Conservation (phyloP, 2,888 invertebrate genomes). For the Spisula solida region DNA sequence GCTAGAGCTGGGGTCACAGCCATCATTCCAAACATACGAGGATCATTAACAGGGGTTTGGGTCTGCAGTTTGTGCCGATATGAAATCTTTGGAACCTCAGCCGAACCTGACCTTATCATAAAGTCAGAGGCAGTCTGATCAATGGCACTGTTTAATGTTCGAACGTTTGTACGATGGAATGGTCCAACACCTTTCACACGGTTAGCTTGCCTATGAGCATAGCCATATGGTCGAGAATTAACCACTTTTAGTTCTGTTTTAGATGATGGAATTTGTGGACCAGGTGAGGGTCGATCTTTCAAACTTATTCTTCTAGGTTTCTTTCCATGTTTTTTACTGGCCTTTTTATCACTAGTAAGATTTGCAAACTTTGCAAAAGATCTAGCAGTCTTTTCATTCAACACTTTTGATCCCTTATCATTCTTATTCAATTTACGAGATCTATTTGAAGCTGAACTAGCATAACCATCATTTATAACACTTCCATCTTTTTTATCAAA, state of each 20-base stretch:
- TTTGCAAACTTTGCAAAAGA: slow-evolving; percentile 67
- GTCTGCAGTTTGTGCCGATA: slow-evolving; percentile 70
- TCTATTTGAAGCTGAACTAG: not conserved
- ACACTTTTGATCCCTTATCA: slow-evolving; percentile 56
- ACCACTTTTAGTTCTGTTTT: slow-evolving; percentile 59
- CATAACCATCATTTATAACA: slow-evolving; percentile 26
- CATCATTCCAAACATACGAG: not conserved
- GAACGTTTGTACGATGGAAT: slow-evolving; percentile 55
- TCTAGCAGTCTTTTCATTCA: slow-evolving; percentile 57
- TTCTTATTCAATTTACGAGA: slow-evolving; percentile 33
- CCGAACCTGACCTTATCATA: slow-evolving; percentile 68
- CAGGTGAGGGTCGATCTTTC: slow-evolving; percentile 54
- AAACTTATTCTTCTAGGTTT: slow-evolving; percentile 28
- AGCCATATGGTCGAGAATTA: slow-evolving; percentile 74
- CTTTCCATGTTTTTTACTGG: slow-evolving; percentile 41
- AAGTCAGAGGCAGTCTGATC: slow-evolving; percentile 30
- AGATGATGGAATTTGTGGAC: slow-evolving; percentile 33
- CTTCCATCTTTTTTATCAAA: slow-evolving; percentile 25
- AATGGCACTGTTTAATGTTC: slow-evolving; percentile 60
- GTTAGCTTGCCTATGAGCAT: slow-evolving; percentile 50
- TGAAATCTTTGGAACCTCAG: slow-evolving; percentile 71
- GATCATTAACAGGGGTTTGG: slow-evolving; percentile 33
- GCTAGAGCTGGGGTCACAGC: slow-evolving; percentile 29
- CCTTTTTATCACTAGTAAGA: slow-evolving; percentile 38
- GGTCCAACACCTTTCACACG: slow-evolving; percentile 62